Evolutionary conservation across 2,797 vertebrate genomes (phyloP).

Genomic region (Ctenopoma multispine): DNA sequence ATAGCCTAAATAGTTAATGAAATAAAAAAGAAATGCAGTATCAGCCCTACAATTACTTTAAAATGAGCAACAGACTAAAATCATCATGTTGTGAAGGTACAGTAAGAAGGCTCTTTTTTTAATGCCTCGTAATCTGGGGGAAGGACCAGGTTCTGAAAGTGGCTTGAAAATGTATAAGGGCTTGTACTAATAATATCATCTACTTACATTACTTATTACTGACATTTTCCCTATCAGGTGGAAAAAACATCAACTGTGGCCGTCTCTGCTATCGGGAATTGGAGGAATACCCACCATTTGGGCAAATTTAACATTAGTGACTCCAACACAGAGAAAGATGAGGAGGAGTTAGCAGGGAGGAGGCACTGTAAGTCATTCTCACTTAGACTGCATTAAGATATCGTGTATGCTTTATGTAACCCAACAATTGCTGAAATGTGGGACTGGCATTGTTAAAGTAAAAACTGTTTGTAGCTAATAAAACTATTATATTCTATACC

Average conservation of each 20-base stretch:
- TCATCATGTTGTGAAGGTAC: no score
- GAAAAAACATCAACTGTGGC: slow-evolving; percentile 27
- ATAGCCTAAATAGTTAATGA: no score
- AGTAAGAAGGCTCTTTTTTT: no score
- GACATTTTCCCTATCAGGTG: slow-evolving; percentile 44
- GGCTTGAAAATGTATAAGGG: no score
- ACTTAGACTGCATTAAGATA: not conserved
- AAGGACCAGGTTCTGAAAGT: no score
- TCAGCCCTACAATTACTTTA: no score
- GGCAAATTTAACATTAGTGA: slow-evolving; percentile 55
- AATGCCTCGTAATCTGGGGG: no score
- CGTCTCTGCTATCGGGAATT: slow-evolving; percentile 58
- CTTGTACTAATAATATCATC: not conserved
- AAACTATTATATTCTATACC: not conserved
- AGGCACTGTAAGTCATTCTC: slow-evolving; percentile 74
- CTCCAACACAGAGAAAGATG: slow-evolving; percentile 55
- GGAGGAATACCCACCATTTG: slow-evolving; percentile 49
- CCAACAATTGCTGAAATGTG: not conserved
- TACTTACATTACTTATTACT: not conserved
- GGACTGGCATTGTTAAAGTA: not conserved
- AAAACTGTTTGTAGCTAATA: not conserved
- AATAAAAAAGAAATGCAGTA: no score
- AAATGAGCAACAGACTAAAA: no score
- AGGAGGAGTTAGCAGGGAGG: slow-evolving; percentile 32
- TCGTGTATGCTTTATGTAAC: not conserved